Conservation (phyloP, 2,888 invertebrate species). For the Rotaria magnacalcarata region DNA sequence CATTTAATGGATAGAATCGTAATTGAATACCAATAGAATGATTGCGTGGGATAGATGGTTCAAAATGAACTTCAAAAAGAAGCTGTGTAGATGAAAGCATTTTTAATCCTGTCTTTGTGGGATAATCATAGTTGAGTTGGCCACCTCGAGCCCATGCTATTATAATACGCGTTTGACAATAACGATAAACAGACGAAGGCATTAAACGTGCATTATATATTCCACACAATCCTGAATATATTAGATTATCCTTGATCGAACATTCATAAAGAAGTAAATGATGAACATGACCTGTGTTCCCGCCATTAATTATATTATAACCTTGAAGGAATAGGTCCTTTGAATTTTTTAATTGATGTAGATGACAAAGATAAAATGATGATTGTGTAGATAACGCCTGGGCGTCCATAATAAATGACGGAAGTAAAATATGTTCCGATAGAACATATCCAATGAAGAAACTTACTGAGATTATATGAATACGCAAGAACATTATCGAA, state of each 20-base stretch:
- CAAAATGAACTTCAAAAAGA: neutral
- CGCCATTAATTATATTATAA: neutral
- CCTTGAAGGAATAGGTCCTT: neutral
- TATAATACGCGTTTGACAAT: constrained; percentile 24
- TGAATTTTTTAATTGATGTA: constrained; percentile 9
- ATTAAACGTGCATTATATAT: neutral
- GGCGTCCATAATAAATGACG: neutral
- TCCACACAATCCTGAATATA: constrained; percentile 1
- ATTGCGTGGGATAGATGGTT: neutral
- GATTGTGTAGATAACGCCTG: neutral
- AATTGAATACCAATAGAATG: neutral
- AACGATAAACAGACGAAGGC: neutral
- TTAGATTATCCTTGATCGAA: neutral
- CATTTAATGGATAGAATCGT: neutral
- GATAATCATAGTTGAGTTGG: neutral
- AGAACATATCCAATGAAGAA: neutral
- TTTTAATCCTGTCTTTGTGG: neutral
- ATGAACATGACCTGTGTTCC: neutral
- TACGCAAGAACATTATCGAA: neutral
- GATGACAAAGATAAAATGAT: constrained; percentile 11
- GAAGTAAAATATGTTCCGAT: neutral
- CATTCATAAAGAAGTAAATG: constrained; percentile 35
- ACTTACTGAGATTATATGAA: neutral
- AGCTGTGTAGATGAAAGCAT: neutral
- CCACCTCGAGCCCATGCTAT: constrained; percentile 25